Evolutionary conservation across 2,888 invertebrate genomes (phyloP).

Genomic region (Empis livida): DNA sequence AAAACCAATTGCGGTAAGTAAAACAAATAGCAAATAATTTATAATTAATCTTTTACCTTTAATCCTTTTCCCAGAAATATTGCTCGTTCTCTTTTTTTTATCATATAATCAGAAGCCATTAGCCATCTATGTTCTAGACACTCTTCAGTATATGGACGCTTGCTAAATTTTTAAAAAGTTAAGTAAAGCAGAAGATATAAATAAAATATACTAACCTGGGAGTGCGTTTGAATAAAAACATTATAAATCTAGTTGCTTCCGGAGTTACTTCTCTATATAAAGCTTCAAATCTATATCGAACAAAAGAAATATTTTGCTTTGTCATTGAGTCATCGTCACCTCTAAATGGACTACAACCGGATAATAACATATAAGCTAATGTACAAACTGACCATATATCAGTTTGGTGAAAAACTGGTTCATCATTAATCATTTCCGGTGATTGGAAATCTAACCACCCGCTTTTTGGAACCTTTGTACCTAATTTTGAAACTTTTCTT

Average conservation of each 20-base stretch:
- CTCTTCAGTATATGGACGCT: constrained; percentile 88
- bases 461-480: constrained; percentile 47
- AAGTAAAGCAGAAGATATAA: not conserved
- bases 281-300: constrained; percentile 85
- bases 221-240: constrained; percentile 87
- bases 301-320: constrained; percentile 81
- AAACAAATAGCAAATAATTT: too few species aligned
- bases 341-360: constrained; percentile 83
- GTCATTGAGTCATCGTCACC: constrained; percentile 74
- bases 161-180: constrained; percentile 42
- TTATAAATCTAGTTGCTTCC: constrained; percentile 85
- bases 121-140: constrained; percentile 95
- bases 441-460: constrained; percentile 67
- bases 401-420: constrained; percentile 76
- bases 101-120: constrained; percentile 82
- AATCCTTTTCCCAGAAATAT: constrained; percentile 72
- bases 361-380: constrained; percentile 79
- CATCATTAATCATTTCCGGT: constrained; percentile 79
- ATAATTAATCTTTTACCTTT: constrained; percentile 51
- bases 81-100: constrained; percentile 79
- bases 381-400: constrained; percentile 96
- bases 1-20: too few species aligned
- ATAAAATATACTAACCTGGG: constrained; percentile 52
- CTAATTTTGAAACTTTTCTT: constrained; percentile 65
- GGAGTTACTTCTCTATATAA: constrained; percentile 90